Evolutionary conservation across 2,113 vertebrate genomes (phyloP), one percentile per base, ranked within the genome.

Genomic region (Passerina amoena): DNA sequence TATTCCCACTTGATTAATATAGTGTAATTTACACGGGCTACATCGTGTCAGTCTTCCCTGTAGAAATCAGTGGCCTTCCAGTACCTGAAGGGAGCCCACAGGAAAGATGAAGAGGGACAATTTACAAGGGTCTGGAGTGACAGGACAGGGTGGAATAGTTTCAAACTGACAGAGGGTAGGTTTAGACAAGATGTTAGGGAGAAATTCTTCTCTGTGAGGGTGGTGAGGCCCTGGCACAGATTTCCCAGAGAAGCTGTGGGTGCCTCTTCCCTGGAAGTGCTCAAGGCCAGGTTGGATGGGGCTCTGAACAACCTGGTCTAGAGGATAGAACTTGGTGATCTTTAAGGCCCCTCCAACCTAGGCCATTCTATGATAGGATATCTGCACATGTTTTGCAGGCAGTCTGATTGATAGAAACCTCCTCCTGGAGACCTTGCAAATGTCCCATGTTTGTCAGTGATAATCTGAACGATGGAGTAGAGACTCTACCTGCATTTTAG

Each of bases 181-280:
- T 37, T 69, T 69, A 53, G 38, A 38, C 3, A 2, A 28, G 14
- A 13, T 53, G 53, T 19, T 51, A 28, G 12, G 38, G 56, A 61
- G 23, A 86, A 53, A 53, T 38, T 68, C 5, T 38, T 60, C 0
- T 0, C 28, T 51, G 3, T 37, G 53, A 59, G 7, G 6, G 6
- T 35, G 17, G 5, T 37, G 51, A 50, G 44, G 51, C 37, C 1
- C 37, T 10, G 37, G 17, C 11, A 31, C 17, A 42, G 3, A 2
- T 35, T 86, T 10, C 21, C 27, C 53, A 68, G 37, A 27, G 37
- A 6, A 9, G 6, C 9, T 59, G 22, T 28, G 12, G 9, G 2
- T 86, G 27, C 14, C 44, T 14, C 14, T 27, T 31, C 25, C 11
- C 21, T 44, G 53, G 21, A 31, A 31, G 11, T 18, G 44, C 6